Conservation (phyloP, 2,888 invertebrate species). For the Onthophagus sagittarius region DNA sequence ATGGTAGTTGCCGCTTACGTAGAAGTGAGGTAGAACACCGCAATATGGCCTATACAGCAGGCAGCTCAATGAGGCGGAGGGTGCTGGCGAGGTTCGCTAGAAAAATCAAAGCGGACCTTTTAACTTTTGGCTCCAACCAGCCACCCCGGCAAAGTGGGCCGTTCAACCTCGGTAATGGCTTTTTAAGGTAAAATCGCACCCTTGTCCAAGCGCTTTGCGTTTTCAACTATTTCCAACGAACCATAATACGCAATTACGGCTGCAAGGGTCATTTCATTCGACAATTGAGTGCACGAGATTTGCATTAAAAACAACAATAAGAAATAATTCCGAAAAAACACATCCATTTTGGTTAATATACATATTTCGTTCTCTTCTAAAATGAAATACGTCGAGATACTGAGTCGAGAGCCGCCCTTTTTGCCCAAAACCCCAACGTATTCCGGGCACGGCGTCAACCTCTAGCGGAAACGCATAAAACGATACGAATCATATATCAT, state of each 20-base stretch:
- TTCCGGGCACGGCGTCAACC: background rate
- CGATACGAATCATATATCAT: constrained; percentile 18
- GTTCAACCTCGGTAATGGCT: background rate
- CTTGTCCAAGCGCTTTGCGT: background rate
- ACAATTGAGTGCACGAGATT: background rate
- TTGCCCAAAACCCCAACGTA: background rate
- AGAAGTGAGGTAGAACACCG: background rate
- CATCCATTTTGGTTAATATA: background rate
- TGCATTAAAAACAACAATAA: background rate
- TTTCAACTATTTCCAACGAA: background rate
- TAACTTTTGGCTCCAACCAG: background rate
- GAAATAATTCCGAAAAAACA: background rate
- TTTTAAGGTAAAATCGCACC: background rate
- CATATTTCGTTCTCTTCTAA: background rate
- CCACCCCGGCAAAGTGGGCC: background rate
- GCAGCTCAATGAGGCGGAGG: background rate
- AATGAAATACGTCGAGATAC: background rate
- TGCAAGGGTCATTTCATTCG: background rate
- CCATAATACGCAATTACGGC: background rate
- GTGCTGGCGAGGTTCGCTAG: background rate
- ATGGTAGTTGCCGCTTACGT: background rate
- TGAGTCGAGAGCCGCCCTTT: background rate
- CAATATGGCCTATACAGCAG: background rate
- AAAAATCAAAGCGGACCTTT: background rate
- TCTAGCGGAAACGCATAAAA: background rate